Evolutionary conservation across 2,888 invertebrate species (phyloP).

Genomic region (Drosophila greeni): DNA sequence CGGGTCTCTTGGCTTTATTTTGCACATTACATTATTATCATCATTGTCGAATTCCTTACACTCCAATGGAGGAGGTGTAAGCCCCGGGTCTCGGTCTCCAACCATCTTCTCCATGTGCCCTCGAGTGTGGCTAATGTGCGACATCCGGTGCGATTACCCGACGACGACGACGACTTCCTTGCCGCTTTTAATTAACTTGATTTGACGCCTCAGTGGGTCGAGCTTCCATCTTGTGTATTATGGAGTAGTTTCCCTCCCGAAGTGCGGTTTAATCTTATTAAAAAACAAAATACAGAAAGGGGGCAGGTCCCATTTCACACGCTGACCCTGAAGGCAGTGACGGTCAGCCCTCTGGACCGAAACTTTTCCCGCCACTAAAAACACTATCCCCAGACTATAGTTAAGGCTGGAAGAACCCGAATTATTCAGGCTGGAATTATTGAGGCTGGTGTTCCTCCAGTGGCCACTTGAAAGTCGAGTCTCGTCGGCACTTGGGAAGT

Average conservation of each 20-base stretch:
- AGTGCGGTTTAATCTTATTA: slow-evolving; percentile 61
- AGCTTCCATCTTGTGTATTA: slow-evolving; percentile 5
- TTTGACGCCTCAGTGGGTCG: slow-evolving; percentile 75
- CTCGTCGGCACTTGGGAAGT: slow-evolving; percentile 13
- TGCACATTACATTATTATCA: slow-evolving; percentile 62
- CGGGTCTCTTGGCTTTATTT: slow-evolving; percentile 65
- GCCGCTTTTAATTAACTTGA: slow-evolving; percentile 76
- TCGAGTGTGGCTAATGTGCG: slow-evolving; percentile 75
- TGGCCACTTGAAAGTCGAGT: slow-evolving; percentile 41
- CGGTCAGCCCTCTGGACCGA: slow-evolving; percentile 16
- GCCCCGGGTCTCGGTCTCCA: slow-evolving; percentile 37
- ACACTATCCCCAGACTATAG: not conserved
- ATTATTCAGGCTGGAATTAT: slow-evolving; percentile 37
- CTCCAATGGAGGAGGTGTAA: slow-evolving; percentile 72
- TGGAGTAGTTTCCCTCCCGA: slow-evolving; percentile 42
- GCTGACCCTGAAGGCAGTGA: slow-evolving; percentile 39
- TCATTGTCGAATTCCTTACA: slow-evolving; percentile 71
- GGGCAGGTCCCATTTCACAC: slow-evolving; percentile 41
- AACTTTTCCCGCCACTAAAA: slow-evolving; percentile 7
- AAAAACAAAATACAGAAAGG: slow-evolving; percentile 13
- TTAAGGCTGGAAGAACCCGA: slow-evolving; percentile 1
- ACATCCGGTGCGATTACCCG: slow-evolving; percentile 70
- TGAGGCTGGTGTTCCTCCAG: slow-evolving; percentile 34
- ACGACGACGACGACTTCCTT: slow-evolving; percentile 39
- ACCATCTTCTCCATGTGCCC: slow-evolving; percentile 47